phyloP scores from a whole-genome alignment of 1,140 invertebrate genomes.

The Drosophila rufa region DNA sequence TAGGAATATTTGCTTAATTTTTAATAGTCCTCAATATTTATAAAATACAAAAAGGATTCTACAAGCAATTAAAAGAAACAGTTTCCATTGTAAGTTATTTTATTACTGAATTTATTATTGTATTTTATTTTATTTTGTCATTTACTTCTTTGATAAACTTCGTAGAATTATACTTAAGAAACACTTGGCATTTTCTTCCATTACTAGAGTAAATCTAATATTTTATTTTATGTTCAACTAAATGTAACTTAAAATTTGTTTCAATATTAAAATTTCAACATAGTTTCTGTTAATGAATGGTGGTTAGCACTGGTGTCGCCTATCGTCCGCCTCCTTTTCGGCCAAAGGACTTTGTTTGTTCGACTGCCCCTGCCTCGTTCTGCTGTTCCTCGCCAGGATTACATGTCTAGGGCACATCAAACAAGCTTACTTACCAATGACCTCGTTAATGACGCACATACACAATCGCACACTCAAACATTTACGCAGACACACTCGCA shows the following conservation, averaged over 20 bases:
- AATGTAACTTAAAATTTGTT: too few relatives aligned
- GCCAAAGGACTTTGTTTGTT: slow-evolving; percentile 33
- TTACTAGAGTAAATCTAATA: too few relatives aligned
- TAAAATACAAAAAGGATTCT: too few relatives aligned
- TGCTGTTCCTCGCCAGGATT: slow-evolving; percentile 53
- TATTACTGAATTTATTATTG: too few relatives aligned
- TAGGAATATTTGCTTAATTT: not conserved
- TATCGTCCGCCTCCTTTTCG: slow-evolving; percentile 8
- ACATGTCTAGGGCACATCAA: slow-evolving; percentile 83
- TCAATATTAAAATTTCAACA: not conserved
- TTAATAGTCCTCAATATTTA: too few relatives aligned
- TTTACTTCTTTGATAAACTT: too few relatives aligned
- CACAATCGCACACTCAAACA: slow-evolving; percentile 9
- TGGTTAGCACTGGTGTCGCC: slow-evolving; percentile 21
- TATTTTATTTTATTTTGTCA: too few relatives aligned
- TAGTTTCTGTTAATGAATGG: not conserved
- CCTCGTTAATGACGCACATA: slow-evolving; percentile 73
- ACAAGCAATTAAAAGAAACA: too few relatives aligned
- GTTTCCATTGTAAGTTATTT: too few relatives aligned
- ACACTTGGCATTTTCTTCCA: too few relatives aligned
- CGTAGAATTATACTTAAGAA: too few relatives aligned
- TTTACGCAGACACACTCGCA: not conserved
- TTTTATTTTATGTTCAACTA: too few relatives aligned
- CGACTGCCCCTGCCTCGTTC: slow-evolving; percentile 30
- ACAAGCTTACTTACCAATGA: slow-evolving; percentile 82